Base-by-base conservation (phyloP, 1,140 invertebrate genomes). In the Drosophila nikananu region DNA sequence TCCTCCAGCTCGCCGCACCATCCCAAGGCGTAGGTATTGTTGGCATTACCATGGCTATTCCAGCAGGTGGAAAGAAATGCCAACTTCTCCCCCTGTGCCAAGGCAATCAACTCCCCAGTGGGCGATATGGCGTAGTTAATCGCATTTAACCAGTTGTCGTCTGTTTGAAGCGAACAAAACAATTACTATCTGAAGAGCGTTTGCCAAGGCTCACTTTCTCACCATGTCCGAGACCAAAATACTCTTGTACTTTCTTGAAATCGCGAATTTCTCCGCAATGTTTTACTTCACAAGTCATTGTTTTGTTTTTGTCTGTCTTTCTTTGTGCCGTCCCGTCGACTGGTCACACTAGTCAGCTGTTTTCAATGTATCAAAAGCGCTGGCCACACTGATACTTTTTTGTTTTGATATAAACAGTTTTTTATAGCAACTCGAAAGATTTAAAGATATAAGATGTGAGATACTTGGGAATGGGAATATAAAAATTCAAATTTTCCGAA, bases 101-200 rank as follows among this genome's bases (percentile, higher is more conserved):
- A 92, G 12, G 95, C 96, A 63, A 97, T 92, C 39, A 97, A 79
- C 90, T 97, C 97, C 46, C 95, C 95, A 61, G 95, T 95, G 25
- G 96, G 96, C 27, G 96, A 97, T n/a, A 96, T 83, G n/a, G 96
- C 95, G 54, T 97, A 93, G 54, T 95, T 91, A 84, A 96, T 95
- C 37, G 95, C 94, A 77, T 96, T 95, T n/a, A 97, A 91, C 97
- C 97, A 97, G 83, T 94, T 94, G 63, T 94, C 94, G 86, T 95
- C 95, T 96, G 87, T 76, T 46, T n/a, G 8, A 21, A 51, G 0
- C 13, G 10, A 46, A 51, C 37, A 54, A 19, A 58, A 30, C 2
- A 12, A 48, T 12, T 12, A 60, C 1, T 3, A 2, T 30, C 1
- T 19, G 25, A 7, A 5, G 64, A 51, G 15, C 81, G 42, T 55